Base-by-base conservation (phyloP, 2,797 vertebrate species). In the Hybognathus amarus region DNA sequence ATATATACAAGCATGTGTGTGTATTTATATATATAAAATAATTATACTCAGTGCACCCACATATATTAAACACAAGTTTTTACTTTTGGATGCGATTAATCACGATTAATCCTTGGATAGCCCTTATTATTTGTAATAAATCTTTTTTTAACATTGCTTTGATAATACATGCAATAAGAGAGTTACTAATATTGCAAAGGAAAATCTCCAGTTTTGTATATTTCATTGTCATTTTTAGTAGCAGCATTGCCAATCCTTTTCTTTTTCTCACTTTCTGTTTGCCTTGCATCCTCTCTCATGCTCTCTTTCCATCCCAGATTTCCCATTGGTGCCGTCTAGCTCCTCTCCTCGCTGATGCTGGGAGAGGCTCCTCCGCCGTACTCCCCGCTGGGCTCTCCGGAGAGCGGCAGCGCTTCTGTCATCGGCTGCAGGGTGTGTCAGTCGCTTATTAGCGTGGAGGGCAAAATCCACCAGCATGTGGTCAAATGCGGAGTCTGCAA, bases 401-500 rank as follows among this genome's bases (percentile, higher is more conserved):
- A 96, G 87, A 96, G 95, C 52, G 90, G 94, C 89, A 95, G 92
- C 54, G 92, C 94, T 17, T 94, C 95, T 1, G 89, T 96, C 92
- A 96, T 97, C 92, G 95, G 92, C 89, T 97, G 97, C 86, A 91
- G 96, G 0, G 96, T 97, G 3, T 97, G 97, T 88, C 96, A 97
- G 92, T 94, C 93, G 50, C 91, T 94, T 90, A 96, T 97, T 88
- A 95, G 94, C 0, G 95, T 97, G 86, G 96, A 96, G 89, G 94
- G 94, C 5, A 95, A 94, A 88, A 85, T 79, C 6, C 94, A 94
- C 87, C 94, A 94, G 84, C 93, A 97, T 22, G 96, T 97, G 87
- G 96, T 97, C 82, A 97, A 97, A 90, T 97, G 97, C 88, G 90
- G 90, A 59, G 92, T 96, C 87, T 97, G 97, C 92, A 97, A 96